A percentile compares a stretch with the other conserved stretches of the same genome.
phyloP scores from a whole-genome alignment of 1,140 invertebrate species.

The Acyrthosiphon pisum region DNA sequence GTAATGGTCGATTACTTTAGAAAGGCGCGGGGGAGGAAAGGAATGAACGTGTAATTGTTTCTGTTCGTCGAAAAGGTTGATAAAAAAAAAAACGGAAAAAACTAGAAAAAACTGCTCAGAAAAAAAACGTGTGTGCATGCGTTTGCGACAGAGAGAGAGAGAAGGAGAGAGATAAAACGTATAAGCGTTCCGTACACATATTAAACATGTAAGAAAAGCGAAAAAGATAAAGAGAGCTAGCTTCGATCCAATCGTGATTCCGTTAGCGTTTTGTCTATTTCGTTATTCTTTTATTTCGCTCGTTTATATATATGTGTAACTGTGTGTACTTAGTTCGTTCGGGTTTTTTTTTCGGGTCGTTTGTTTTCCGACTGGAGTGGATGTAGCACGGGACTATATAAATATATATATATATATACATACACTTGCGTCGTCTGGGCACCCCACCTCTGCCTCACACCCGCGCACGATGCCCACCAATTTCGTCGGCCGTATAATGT shows the following conservation, averaged over 20 bases:
- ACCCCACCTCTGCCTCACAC: no score
- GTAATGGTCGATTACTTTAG: constrained; percentile 41
- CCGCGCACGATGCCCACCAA: neutral
- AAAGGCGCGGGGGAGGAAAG: neutral
- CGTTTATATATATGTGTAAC: neutral
- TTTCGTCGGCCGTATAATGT: neutral
- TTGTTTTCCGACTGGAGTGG: neutral
- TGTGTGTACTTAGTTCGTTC: neutral
- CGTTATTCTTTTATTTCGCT: constrained; percentile 2
- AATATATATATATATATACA: neutral
- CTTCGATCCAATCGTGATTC: constrained; percentile 17
- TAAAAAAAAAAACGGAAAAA: neutral
- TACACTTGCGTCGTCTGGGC: neutral
- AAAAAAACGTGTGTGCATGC: neutral
- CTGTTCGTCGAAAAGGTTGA: constrained; percentile 13
- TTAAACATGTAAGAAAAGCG: neutral
- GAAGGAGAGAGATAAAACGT: neutral
- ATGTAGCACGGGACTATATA: neutral
- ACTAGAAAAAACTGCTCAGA: neutral
- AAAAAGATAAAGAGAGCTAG: neutral
- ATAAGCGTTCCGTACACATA: neutral
- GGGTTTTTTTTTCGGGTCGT: neutral
- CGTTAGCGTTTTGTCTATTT: constrained; percentile 42
- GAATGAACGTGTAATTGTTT: constrained; percentile 31
- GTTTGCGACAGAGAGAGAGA: neutral